These are phyloP conservation scores for Coptotermes formosanus DNA, from an alignment of 1,140 invertebrate species.

Conservation along the genomic window DNA sequence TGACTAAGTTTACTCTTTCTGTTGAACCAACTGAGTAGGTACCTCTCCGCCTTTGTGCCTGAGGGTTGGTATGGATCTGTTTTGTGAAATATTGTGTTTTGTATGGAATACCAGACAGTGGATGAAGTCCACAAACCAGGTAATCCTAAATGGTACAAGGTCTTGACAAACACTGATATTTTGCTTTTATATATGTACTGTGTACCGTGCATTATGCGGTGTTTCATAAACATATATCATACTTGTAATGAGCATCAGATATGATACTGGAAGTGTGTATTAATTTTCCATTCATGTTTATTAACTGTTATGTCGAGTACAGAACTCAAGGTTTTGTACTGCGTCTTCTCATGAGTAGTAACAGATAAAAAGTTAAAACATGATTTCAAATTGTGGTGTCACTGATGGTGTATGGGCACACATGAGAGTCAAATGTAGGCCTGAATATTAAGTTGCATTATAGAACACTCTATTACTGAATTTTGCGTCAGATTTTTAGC, in stretches of 20 bases:
- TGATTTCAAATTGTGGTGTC: neutral
- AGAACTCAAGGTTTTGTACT: neutral
- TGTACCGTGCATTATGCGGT: neutral
- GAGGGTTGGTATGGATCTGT: too few species aligned
- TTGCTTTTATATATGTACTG: neutral
- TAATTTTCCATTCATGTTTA: neutral
- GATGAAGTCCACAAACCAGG: too few species aligned
- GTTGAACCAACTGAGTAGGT: too few species aligned
- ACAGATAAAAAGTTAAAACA: neutral
- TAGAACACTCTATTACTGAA: neutral
- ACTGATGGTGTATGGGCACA: neutral
- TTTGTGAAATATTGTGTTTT: too few species aligned
- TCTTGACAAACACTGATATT: neutral
- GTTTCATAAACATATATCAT: neutral
- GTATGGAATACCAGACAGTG: too few species aligned
- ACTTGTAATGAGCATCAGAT: neutral
- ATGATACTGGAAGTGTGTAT: neutral
- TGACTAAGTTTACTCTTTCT: too few species aligned
- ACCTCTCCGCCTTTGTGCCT: too few species aligned
- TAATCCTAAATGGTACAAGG: too few species aligned
- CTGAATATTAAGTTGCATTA: neutral
- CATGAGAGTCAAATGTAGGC: neutral
- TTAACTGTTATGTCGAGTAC: neutral
- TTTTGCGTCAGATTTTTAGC: neutral
- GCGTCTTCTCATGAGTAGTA: neutral